Evolutionary conservation across 92 coral and sea anemone species (phyloP).

Genomic region (Micromussa lordhowensis): DNA sequence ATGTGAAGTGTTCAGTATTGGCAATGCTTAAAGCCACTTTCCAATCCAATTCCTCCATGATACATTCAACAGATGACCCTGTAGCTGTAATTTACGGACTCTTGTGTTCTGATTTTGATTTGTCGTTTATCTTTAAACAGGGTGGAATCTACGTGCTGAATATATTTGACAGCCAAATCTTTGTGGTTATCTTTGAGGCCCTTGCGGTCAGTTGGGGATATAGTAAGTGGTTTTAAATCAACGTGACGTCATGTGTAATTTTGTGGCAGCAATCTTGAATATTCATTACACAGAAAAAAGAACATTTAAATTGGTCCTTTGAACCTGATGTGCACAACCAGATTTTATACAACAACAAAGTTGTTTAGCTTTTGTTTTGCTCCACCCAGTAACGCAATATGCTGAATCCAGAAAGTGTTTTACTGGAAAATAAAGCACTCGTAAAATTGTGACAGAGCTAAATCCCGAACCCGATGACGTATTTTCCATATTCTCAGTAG

Average conservation of each 20-base stretch:
- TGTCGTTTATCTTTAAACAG: constrained; percentile 32
- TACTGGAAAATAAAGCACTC: no score
- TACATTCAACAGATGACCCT: no score
- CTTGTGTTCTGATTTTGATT: neutral
- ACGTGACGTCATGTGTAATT: no score
- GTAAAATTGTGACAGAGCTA: no score
- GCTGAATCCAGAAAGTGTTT: no score
- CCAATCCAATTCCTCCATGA: no score
- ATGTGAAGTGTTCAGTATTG: no score
- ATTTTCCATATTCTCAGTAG: no score
- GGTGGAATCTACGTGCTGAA: constrained; percentile 89
- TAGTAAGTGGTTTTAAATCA: neutral
- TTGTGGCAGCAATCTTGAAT: neutral
- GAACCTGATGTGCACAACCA: neutral
- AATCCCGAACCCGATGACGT: no score
- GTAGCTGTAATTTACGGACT: no score
- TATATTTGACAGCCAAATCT: constrained; percentile 82
- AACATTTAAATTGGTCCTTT: neutral
- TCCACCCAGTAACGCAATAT: neutral
- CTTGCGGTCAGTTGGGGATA: constrained; percentile 59
- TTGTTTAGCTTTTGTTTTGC: neutral
- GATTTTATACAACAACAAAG: neutral
- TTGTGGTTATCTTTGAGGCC: constrained; percentile 77
- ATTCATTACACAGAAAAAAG: neutral
- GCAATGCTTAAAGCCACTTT: no score